These are phyloP conservation scores for Papilio polytes DNA, from an alignment of 1,140 invertebrate species.

Conservation along the genomic window DNA sequence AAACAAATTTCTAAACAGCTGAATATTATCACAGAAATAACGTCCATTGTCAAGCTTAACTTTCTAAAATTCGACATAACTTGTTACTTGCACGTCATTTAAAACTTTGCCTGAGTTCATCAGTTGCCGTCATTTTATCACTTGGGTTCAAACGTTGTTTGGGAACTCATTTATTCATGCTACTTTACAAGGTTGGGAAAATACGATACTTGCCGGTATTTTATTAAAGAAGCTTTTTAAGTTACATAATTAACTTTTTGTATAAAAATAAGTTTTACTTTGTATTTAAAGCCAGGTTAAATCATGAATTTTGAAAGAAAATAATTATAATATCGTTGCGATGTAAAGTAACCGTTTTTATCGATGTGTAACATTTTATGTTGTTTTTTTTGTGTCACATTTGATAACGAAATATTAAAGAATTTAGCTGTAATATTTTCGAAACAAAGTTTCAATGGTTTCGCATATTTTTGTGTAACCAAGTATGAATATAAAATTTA, in stretches of 20 bases:
- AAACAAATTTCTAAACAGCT: background rate
- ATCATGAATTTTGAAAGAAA: background rate
- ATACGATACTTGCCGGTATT: slow-evolving; percentile 1
- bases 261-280: background rate
- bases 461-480: background rate
- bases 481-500: background rate
- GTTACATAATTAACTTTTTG: slow-evolving; percentile 20
- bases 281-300: background rate
- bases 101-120: slow-evolving; percentile 23
- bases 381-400: slow-evolving; percentile 5
- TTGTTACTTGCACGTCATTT: slow-evolving; percentile 4
- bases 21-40: background rate
- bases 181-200: slow-evolving; percentile 23
- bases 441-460: background rate
- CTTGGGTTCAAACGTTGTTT: slow-evolving; percentile 30
- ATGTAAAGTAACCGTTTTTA: background rate
- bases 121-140: slow-evolving; percentile 25
- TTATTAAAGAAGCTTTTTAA: slow-evolving; percentile 7
- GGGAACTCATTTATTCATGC: slow-evolving; percentile 10
- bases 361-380: background rate
- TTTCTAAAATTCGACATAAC: slow-evolving; percentile 6
- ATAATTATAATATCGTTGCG: background rate
- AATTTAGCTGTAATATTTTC: background rate
- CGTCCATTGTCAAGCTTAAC: background rate
- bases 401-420: background rate